Base-by-base conservation (phyloP, 2,113 vertebrate species). In the Origma solitaria region DNA sequence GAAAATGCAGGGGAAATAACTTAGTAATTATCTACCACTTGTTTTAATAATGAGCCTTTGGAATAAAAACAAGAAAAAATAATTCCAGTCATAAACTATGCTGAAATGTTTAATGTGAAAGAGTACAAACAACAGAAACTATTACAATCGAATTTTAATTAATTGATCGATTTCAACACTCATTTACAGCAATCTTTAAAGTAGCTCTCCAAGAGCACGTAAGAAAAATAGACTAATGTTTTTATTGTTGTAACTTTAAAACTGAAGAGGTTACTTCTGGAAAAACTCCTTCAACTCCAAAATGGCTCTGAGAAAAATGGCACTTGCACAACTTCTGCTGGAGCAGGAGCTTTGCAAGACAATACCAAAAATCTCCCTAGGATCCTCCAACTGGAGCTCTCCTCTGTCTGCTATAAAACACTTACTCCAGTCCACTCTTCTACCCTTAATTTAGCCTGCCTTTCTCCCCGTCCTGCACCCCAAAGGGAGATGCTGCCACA, bases 51-150 rank as follows among this genome's bases (percentile, higher is more conserved):
- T 17, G 17, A 92, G 15, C 19, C 66, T 47, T 23, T 80, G 80
- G 22, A 82, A 84, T 19, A 71, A 61, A 86, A 81, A 11, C 3
- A 50, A 70, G 66, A 78, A 65, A 42, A 91, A 86, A 20, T 13
- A 75, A 82, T 70, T 80, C 20, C 49, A 86, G 51, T 77, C 54
- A 83, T 71, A 88, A 93, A 78, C 72, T 60, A 88, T n/a, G 92
- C 45, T 62, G 35, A 86, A 75, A 77, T 27, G 50, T 53, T 84
- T 69, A 61, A 65, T 4, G 15, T 12, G 33, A 33, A 77, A 83
- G 24, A 51, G n/a, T 38, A 82, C 24, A 73, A 91, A 82, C 22
- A 76, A 65, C 22, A 94, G 27, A 87, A 79, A 86, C 40, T n/a
- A 81, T 25, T 81, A 44, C 27, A 89, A 56, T 11, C 22, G 35